Conservation (phyloP, 2,113 vertebrate genomes). For the Oreochromis niloticus region DNA sequence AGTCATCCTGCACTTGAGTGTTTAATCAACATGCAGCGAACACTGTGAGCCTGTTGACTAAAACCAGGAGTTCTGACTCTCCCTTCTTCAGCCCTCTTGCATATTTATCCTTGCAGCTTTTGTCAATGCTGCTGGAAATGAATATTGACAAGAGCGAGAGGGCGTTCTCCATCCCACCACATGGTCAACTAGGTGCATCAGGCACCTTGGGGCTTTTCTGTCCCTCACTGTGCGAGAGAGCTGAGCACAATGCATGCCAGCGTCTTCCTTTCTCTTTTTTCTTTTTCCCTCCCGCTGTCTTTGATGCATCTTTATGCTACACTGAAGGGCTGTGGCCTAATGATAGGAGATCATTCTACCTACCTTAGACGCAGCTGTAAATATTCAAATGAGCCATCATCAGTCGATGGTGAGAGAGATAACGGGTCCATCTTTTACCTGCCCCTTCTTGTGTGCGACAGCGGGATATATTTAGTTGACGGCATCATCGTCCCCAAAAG, state of each 20-base stretch:
- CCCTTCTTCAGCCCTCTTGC: constrained; percentile 12
- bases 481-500: constrained; percentile 56
- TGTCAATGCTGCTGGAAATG: constrained; percentile 41
- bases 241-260: background rate
- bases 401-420: constrained; percentile 48
- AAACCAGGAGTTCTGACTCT: constrained; percentile 35
- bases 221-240: background rate
- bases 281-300: background rate
- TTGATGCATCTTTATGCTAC: constrained; percentile 44
- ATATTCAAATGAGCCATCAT: constrained; percentile 71
- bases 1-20: constrained; percentile 48
- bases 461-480: constrained; percentile 53
- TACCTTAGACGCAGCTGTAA: constrained; percentile 51
- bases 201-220: background rate
- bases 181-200: background rate
- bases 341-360: constrained; percentile 54
- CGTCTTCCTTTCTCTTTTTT: background rate
- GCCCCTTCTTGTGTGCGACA: constrained; percentile 56
- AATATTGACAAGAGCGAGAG: constrained; percentile 43
- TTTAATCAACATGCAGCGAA: constrained; percentile 60
- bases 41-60: constrained; percentile 46
- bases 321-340: constrained; percentile 53
- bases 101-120: constrained; percentile 48
- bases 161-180: constrained; percentile 9
- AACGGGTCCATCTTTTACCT: constrained; percentile 53